phyloP scores from a whole-genome alignment of 2,113 vertebrate genomes.

The Falcunculus frontatus region DNA sequence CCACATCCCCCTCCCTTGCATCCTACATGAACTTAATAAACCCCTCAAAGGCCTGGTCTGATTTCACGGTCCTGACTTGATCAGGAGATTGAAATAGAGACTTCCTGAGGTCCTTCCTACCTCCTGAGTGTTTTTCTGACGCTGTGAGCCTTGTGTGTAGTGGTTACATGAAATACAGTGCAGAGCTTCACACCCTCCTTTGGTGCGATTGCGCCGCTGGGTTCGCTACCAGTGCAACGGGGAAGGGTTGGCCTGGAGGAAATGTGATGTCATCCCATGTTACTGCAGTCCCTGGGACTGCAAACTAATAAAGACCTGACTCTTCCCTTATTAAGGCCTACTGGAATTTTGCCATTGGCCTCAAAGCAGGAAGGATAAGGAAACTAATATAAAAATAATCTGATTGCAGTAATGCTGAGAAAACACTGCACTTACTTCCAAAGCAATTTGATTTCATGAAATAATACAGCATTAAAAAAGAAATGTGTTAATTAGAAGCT shows the following conservation, averaged over 20 bases:
- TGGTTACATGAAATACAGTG: not conserved
- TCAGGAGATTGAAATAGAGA: not conserved
- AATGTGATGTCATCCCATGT: not conserved
- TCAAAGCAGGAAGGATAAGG: not conserved
- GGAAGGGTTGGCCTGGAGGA: not conserved
- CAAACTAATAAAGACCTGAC: not conserved
- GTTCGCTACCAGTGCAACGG: not conserved
- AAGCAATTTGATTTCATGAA: not conserved
- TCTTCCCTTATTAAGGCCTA: not conserved
- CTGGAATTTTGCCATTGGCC: constrained; percentile 12
- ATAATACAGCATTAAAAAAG: not conserved
- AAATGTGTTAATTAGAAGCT: not conserved
- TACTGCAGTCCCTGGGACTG: not conserved
- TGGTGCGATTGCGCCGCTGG: fast-evolving
- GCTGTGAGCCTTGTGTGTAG: not conserved
- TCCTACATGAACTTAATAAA: not conserved
- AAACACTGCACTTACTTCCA: not conserved
- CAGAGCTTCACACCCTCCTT: not conserved
- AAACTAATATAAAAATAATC: not conserved
- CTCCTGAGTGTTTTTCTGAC: not conserved
- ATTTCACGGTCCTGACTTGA: not conserved
- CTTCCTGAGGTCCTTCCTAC: not conserved
- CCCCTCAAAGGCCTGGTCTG: not conserved
- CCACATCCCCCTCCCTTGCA: too few relatives aligned
- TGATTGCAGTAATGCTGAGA: not conserved